These are phyloP conservation scores for Calliopsis andreniformis DNA, from an alignment of 1,140 invertebrate genomes.

Conservation along the genomic window DNA sequence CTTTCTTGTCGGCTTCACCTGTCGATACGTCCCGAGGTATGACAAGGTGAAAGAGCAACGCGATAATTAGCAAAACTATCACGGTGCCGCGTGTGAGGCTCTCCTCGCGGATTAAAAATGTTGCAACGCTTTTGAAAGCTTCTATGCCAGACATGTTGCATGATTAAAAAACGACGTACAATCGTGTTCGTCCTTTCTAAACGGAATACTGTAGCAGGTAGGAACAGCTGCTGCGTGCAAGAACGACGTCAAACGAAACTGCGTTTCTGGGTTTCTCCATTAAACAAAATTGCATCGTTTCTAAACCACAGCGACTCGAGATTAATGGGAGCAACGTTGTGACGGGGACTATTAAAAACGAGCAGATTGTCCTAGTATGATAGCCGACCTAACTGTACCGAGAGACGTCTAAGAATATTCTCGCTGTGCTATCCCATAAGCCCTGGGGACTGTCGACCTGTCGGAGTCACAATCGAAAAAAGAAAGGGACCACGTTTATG, in stretches of 20 bases:
- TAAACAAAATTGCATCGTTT: slow-evolving; percentile 4
- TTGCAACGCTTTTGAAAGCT: not conserved
- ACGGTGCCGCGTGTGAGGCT: not conserved
- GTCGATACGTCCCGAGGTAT: slow-evolving; percentile 13
- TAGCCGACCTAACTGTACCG: slow-evolving; percentile 39
- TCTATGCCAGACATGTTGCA: not conserved
- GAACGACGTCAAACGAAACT: slow-evolving; percentile 3
- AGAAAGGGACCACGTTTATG: not conserved
- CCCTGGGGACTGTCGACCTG: not conserved
- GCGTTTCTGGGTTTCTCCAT: slow-evolving; percentile 5
- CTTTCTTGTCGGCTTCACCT: slow-evolving; percentile 9
- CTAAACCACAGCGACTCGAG: not conserved
- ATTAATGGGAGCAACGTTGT: slow-evolving; percentile 9
- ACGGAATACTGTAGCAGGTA: not conserved
- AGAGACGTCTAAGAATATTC: too few species aligned
- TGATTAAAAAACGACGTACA: slow-evolving; percentile 8
- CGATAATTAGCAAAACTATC: slow-evolving; percentile 43
- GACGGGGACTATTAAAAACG: slow-evolving; percentile 33
- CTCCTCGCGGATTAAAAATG: not conserved
- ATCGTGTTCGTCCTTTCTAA: not conserved
- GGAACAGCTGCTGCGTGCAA: slow-evolving; percentile 11
- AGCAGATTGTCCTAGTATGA: slow-evolving; percentile 31
- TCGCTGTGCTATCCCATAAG: not conserved
- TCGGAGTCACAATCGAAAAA: slow-evolving; percentile 3
- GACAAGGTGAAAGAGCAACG: not conserved